These are phyloP conservation scores for Belonocnema kinseyi DNA, from an alignment of 1,140 invertebrate species.

Conservation along the genomic window DNA sequence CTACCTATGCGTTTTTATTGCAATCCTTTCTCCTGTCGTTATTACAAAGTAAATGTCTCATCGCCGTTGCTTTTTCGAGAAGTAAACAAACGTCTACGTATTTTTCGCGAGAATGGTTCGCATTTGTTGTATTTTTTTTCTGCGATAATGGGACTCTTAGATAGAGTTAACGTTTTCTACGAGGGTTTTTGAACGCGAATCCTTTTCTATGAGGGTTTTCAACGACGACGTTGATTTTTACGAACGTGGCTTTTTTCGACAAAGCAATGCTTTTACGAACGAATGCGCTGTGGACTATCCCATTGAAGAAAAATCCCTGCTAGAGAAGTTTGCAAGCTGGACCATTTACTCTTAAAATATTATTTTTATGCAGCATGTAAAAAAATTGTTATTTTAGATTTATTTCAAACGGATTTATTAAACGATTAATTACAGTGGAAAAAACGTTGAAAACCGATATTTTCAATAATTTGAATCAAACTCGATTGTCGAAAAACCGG, in stretches of 20 bases:
- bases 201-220: conserved; percentile 24
- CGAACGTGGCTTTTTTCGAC: conserved; percentile 27
- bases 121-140: conserved; percentile 21
- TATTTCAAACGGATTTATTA: background rate
- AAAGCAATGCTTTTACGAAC: conserved; percentile 27
- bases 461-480: no score
- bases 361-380: background rate
- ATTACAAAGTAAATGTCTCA: background rate
- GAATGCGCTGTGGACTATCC: background rate
- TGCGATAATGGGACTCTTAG: conserved; percentile 20
- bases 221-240: conserved; percentile 26
- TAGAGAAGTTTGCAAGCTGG: background rate
- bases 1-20: background rate
- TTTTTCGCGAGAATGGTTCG: conserved; percentile 11
- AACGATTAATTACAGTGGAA: no score
- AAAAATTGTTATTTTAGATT: conserved; percentile 11
- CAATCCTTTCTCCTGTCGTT: background rate
- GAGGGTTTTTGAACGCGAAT: conserved; percentile 21
- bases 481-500: no score
- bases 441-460: no score
- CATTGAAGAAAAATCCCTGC: conserved; percentile 4
- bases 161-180: conserved; percentile 27
- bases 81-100: conserved; percentile 2
- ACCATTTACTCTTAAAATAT: background rate
- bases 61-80: background rate